Evolutionary conservation across 2,797 vertebrate species (phyloP).

Genomic region (Gephyroberyx darwinii): DNA sequence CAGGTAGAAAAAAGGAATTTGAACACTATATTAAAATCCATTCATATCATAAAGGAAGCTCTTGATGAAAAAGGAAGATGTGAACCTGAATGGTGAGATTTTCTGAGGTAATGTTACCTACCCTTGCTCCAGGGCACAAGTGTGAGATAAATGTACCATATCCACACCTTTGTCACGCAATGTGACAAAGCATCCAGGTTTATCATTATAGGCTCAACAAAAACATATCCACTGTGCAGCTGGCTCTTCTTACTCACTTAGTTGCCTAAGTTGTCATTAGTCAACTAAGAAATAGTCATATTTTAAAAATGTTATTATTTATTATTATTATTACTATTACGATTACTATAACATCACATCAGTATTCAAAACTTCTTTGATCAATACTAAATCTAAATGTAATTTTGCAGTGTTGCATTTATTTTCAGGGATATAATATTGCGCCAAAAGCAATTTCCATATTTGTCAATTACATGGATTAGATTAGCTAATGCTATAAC

Average conservation of each 20-base stretch:
- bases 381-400: too few relatives aligned
- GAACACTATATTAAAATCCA: constrained; percentile 7
- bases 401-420: too few relatives aligned
- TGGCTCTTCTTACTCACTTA: not conserved
- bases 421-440: too few relatives aligned
- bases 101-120: constrained; percentile 65
- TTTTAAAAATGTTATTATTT: too few relatives aligned
- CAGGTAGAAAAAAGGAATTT: not conserved
- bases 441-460: too few relatives aligned
- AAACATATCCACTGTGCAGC: constrained; percentile 16
- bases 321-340: too few relatives aligned
- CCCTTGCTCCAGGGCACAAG: constrained; percentile 60
- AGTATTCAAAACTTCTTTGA: too few relatives aligned
- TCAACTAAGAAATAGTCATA: too few relatives aligned
- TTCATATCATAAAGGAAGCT: constrained; percentile 24
- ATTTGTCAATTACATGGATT: too few relatives aligned
- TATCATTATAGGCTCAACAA: constrained; percentile 33
- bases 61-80: constrained; percentile 45
- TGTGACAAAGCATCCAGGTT: constrained; percentile 55
- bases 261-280: not conserved
- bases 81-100: constrained; percentile 75
- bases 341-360: too few relatives aligned
- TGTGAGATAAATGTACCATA: constrained; percentile 66
- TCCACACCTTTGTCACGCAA: constrained; percentile 73
- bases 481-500: too few relatives aligned